phyloP scores from a whole-genome alignment of 2,797 vertebrate genomes.

The Anableps anableps region DNA sequence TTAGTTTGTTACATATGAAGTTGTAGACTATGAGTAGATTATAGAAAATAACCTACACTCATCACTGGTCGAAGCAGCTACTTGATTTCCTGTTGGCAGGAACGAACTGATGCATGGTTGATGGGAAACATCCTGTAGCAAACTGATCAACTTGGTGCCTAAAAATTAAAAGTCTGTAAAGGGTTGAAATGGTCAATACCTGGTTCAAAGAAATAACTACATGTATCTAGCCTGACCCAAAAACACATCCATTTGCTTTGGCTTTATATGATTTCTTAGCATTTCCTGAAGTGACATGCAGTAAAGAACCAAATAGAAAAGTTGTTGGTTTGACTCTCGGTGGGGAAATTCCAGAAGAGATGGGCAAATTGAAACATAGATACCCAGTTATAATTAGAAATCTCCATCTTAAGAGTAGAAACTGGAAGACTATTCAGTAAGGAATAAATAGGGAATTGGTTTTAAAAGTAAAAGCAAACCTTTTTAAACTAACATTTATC shows the following conservation, averaged over 20 bases:
- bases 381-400: background rate
- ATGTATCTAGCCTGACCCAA: too few species aligned
- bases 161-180: too few species aligned
- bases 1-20: background rate
- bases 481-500: too few species aligned
- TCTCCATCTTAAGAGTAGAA: background rate
- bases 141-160: too few species aligned
- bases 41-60: background rate
- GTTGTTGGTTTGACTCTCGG: too few species aligned
- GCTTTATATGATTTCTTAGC: background rate
- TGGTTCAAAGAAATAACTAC: too few species aligned
- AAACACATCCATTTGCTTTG: background rate
- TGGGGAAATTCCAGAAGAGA: background rate
- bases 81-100: background rate
- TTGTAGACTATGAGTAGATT: background rate
- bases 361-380: background rate
- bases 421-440: background rate
- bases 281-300: background rate
- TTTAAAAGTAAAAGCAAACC: too few species aligned
- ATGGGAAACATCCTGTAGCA: too few species aligned
- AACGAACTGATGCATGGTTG: too few species aligned
- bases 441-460: background rate
- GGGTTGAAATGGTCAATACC: too few species aligned
- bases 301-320: background rate
- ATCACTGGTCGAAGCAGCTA: background rate